These are phyloP conservation scores for Gastracanthus pulcherrimus DNA, from an alignment of 2,888 invertebrate genomes.

Conservation along the genomic window DNA sequence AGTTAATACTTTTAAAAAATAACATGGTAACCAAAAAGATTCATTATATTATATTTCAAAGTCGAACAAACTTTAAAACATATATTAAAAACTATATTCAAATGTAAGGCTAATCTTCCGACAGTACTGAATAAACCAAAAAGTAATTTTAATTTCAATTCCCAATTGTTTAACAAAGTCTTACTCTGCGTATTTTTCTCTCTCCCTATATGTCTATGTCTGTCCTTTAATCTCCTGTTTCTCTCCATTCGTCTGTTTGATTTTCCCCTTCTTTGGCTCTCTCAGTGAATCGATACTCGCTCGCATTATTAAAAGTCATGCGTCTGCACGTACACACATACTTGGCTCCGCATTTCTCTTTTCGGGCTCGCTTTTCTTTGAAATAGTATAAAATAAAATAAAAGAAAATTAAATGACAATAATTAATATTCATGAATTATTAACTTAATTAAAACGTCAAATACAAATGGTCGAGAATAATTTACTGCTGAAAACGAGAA, in stretches of 20 bases:
- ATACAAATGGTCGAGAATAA: not conserved
- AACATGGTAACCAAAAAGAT: too few species aligned
- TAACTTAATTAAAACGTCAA: not conserved
- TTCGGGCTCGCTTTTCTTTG: not conserved
- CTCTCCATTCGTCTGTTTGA: slow-evolving; percentile 37
- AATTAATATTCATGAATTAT: not conserved
- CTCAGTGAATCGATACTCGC: slow-evolving; percentile 33
- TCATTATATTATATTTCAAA: too few species aligned
- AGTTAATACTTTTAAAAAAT: too few species aligned
- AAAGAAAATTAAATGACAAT: not conserved
- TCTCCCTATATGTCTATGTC: not conserved
- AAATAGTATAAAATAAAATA: not conserved
- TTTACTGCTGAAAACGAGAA: not conserved
- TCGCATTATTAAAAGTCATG: slow-evolving; percentile 28
- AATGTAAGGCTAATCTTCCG: too few species aligned
- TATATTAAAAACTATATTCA: too few species aligned
- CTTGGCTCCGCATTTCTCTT: not conserved
- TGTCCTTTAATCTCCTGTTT: slow-evolving; percentile 29
- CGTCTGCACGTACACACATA: slow-evolving; percentile 1
- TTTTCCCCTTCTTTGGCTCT: slow-evolving; percentile 14
- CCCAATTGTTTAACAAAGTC: slow-evolving; percentile 10
- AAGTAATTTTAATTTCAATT: not conserved
- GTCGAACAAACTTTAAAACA: too few species aligned
- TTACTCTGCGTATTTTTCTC: not conserved
- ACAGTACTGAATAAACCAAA: not conserved